A percentile compares a stretch with the other conserved stretches of the same genome.
Conservation (phyloP, 2,113 vertebrate species). For the Chaetodon trifascialis region DNA sequence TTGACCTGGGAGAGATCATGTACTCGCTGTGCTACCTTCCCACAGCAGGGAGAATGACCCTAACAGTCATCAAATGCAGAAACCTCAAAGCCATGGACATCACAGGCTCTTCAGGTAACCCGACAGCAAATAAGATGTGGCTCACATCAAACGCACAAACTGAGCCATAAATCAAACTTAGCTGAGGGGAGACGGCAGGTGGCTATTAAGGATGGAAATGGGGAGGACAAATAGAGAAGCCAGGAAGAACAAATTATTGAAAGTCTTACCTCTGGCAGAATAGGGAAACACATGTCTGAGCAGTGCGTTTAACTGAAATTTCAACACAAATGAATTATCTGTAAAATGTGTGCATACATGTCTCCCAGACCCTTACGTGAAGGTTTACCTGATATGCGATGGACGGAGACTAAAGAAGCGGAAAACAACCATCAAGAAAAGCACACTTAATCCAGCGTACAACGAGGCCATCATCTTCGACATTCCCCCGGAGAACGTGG, state of each 20-base stretch:
- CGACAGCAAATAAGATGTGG: constrained; percentile 26
- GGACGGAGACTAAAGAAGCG: constrained; percentile 95
- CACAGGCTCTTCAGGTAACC: constrained; percentile 95
- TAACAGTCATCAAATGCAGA: constrained; percentile 98
- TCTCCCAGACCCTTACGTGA: constrained; percentile 94
- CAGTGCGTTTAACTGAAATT: neutral
- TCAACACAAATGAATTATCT: neutral
- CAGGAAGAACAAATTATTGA: neutral
- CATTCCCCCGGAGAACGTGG: constrained; percentile 98
- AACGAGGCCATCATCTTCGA: constrained; percentile 99
- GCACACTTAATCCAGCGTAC: constrained; percentile 94
- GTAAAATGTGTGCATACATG: neutral
- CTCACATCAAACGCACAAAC: constrained; percentile 57
- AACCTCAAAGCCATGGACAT: constrained; percentile 99
- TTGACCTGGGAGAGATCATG: constrained; percentile 99
- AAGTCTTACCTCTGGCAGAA: constrained; percentile 1
- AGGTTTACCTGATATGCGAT: constrained; percentile 96
- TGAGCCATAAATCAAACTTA: constrained; percentile 31
- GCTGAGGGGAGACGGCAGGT: constrained; percentile 17
- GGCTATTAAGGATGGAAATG: constrained; percentile 20
- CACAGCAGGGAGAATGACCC: constrained; percentile 96
- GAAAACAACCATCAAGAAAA: constrained; percentile 97
- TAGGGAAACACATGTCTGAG: neutral
- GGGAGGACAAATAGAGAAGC: neutral
- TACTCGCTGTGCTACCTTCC: constrained; percentile 99